These are phyloP conservation scores for Tachina fera DNA, from an alignment of 2,888 invertebrate genomes.

Conservation along the genomic window DNA sequence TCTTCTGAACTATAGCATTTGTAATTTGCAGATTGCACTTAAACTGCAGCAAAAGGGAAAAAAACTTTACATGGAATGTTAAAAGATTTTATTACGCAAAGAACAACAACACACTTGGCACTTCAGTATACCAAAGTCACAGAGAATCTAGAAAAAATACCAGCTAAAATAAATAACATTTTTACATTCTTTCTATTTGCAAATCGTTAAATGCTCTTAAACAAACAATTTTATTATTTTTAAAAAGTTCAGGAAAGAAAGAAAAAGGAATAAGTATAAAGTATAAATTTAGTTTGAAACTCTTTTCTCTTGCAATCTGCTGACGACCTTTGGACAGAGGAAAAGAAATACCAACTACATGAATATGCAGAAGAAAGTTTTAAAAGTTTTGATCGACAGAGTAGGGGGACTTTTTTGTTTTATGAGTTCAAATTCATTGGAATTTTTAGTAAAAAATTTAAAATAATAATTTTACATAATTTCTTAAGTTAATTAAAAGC, in stretches of 20 bases:
- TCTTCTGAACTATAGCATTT: not conserved
- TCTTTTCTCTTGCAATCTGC: not conserved
- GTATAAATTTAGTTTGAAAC: constrained; percentile 5
- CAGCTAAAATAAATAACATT: constrained; percentile 17
- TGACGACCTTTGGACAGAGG: not conserved
- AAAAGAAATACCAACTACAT: not conserved
- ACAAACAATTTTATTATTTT: constrained; percentile 23
- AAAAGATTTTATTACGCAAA: not conserved
- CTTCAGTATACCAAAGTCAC: not conserved
- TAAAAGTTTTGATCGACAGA: not conserved
- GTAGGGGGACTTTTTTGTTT: not conserved
- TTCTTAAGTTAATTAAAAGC: not conserved
- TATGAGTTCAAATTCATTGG: not conserved
- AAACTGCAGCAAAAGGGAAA: not conserved
- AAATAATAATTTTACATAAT: not conserved
- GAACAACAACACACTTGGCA: not conserved
- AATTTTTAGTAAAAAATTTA: not conserved
- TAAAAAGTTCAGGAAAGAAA: not conserved
- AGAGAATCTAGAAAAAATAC: not conserved
- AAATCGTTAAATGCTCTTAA: constrained; percentile 61
- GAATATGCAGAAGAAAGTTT: not conserved
- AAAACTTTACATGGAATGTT: not conserved
- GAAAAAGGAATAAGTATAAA: constrained; percentile 18
- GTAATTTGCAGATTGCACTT: constrained; percentile 3
- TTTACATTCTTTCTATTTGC: constrained; percentile 46